A percentile compares a stretch with the other conserved stretches of the same genome.
Conservation (phyloP, 2,888 invertebrate genomes). For the Netelia melanura region DNA sequence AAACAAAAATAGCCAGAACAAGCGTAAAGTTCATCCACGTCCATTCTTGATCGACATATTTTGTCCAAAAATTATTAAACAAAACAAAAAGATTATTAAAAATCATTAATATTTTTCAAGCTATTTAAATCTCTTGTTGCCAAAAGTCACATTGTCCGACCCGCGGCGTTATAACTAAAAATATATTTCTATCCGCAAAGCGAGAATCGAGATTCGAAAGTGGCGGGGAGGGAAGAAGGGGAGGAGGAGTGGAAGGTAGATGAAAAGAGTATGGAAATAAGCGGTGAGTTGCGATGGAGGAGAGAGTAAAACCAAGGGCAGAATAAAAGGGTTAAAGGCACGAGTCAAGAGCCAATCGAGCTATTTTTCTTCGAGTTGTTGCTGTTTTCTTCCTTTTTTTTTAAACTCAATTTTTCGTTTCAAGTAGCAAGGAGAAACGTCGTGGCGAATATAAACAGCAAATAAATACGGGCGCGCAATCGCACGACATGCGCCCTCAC, state of each 20-base stretch:
- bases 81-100: too few relatives aligned
- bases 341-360: constrained; percentile 17
- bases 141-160: too few relatives aligned
- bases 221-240: too few relatives aligned
- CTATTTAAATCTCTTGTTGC: too few relatives aligned
- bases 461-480: constrained; percentile 80
- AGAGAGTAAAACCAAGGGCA: constrained; percentile 5
- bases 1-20: too few relatives aligned
- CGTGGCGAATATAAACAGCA: constrained; percentile 68
- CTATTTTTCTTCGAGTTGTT: neutral
- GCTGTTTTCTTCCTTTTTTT: neutral
- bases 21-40: too few relatives aligned
- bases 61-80: too few relatives aligned
- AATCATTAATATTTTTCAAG: too few relatives aligned
- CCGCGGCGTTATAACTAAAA: too few relatives aligned
- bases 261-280: constrained; percentile 21
- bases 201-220: too few relatives aligned
- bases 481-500: constrained; percentile 82
- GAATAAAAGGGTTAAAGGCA: constrained; percentile 21
- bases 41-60: too few relatives aligned
- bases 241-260: neutral
- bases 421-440: constrained; percentile 50
- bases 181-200: too few relatives aligned
- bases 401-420: neutral
- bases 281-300: neutral